Evolutionary conservation across 2,797 vertebrate species (phyloP), one percentile per base, ranked within the genome.

Genomic region (Eupleurogrammus muticus): DNA sequence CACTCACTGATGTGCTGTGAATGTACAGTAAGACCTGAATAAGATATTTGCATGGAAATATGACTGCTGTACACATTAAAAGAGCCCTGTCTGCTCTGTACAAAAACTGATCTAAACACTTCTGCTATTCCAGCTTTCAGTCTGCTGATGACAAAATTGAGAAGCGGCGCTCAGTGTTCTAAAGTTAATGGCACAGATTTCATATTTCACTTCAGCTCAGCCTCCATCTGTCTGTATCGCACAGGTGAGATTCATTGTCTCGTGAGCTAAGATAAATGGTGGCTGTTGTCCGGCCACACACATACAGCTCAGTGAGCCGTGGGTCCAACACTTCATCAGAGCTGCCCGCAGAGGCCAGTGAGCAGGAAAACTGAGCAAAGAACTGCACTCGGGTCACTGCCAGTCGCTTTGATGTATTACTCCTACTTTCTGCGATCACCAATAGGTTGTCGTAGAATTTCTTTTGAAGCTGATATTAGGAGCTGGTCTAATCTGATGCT

Each of bases 171-270:
- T 53, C 32, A 34, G 53, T 58, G 50, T 50, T 64, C 61, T 84
- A 62, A 71, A 72, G 65, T 67, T 74, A 62, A 67, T 60, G 42
- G 53, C 42, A 74, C 52, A 53, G 24, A 59, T 66, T 52, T 78
- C 64, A 34, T 70, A 52, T 82, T 72, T 75, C 74, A 66, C 64
- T 57, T 23, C 47, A 63, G 28, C n/a, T 73, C 70, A 54, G 59
- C 61, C 77, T 75, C 73, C 65, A 24, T 76, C 65, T 76, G 49
- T 76, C 65, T 58, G 72, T 14, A 32, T 55, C 0, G 44, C 2
- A 16, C 76, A 84, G 73, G 63, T 73, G 57, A 84, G 74, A 84
- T 85, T 69, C 70, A 82, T 84, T 19, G 61, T 77, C 55, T 79
- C 47, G 0, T n/a, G 68, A 53, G 57, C 65, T 66, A 47, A 82